These are phyloP conservation scores for Plagiodera versicolora DNA, from an alignment of 2,888 invertebrate species.

Conservation along the genomic window DNA sequence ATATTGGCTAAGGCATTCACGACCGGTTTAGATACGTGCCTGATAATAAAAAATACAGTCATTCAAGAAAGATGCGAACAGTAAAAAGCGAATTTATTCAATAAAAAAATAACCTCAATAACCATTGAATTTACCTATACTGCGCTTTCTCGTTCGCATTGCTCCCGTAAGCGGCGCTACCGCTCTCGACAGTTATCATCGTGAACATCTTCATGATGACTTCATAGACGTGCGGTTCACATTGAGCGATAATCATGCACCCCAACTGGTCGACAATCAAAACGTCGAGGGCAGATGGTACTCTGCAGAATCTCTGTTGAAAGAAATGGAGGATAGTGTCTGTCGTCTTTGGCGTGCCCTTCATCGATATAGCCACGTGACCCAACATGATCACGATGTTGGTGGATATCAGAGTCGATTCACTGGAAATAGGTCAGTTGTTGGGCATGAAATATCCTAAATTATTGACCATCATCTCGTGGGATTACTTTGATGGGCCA, in stretches of 20 bases:
- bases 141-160: constrained; percentile 62
- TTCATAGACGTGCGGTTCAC: constrained; percentile 82
- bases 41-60: constrained; percentile 45
- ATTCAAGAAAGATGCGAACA: too few species aligned
- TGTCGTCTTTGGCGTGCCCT: constrained; percentile 90
- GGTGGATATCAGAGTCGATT: constrained; percentile 88
- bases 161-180: constrained; percentile 72
- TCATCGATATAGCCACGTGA: constrained; percentile 92
- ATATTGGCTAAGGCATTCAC: constrained; percentile 96
- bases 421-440: too few species aligned
- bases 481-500: too few species aligned
- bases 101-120: too few species aligned
- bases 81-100: too few species aligned
- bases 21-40: constrained; percentile 92
- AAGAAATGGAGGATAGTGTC: constrained; percentile 96
- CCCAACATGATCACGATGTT: constrained; percentile 98
- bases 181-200: constrained; percentile 90
- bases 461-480: too few species aligned
- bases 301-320: constrained; percentile 91
- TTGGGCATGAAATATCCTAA: too few species aligned
- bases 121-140: constrained; percentile 40
- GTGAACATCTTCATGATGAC: constrained; percentile 99
- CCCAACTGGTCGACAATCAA: constrained; percentile 97
- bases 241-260: constrained; percentile 95
- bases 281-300: constrained; percentile 89